Evolutionary conservation across 2,113 vertebrate species (phyloP), one percentile per base, ranked within the genome.

Genomic region (Gallinago jamesoni): DNA sequence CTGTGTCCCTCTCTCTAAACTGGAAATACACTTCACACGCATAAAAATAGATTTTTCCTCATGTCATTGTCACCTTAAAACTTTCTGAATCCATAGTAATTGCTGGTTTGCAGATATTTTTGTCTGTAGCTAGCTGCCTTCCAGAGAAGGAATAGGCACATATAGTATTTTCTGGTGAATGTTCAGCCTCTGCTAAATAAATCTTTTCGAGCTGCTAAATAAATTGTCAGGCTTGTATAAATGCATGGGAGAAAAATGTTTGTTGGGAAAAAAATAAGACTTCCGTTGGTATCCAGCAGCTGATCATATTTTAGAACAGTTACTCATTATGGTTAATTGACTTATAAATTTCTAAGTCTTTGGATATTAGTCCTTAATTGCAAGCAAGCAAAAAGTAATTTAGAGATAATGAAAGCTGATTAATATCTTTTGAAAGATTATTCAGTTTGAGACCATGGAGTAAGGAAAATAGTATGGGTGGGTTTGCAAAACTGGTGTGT

Each of bases 291-390:
- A 83, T 55, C 43, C 30, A 93, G 19, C 31, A 62, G 53, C 1
- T 91, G 55, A 84, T 68, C 23, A 48, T 84, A 80, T n/a, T 80
- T 93, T 72, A 89, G 85, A 95, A 87, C 87, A 77, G 17, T 68
- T 67, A 80, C 10, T 64, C 76, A 69, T 80, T 59, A 68, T 59
- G 35, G 50, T 94, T 93, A 87, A 96, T 97, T 95, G 93, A 23
- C 48, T 98, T 97, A 68, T 77, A 76, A 62, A 89, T 91, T 89
- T 87, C 75, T 92, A 63, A 39, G 84, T 91, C 66, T 84, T 82
- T 96, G 35, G 48, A 80, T 97, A 87, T 85, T 93, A 93, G 79
- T 93, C 30, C 41, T 93, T 97, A 97, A 95, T 95, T 96, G 67
- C 47, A 79, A 96, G 84, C 83, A 72, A 93, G 88, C 69, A 77